These are phyloP conservation scores for Chymomyza amoena DNA, from an alignment of 2,888 invertebrate species.

Conservation along the genomic window DNA sequence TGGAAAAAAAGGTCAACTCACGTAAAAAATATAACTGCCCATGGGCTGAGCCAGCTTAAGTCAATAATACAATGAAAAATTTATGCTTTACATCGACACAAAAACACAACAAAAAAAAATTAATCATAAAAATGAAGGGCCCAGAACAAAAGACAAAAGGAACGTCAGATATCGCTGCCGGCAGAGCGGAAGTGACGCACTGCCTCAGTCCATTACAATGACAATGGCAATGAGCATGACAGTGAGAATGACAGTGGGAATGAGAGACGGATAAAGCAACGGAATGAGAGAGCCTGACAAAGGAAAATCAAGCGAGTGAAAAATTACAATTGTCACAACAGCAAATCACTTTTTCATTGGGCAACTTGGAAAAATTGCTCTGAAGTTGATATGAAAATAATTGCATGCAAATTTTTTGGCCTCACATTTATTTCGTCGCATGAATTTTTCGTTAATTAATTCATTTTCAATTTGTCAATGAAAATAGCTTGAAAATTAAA, in stretches of 20 bases:
- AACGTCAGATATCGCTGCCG: slow-evolving; percentile 20
- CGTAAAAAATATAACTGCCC: slow-evolving; percentile 36
- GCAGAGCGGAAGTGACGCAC: slow-evolving; percentile 6
- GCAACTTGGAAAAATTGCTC: slow-evolving; percentile 38
- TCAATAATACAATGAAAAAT: slow-evolving; percentile 55
- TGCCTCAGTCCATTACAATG: slow-evolving; percentile 13
- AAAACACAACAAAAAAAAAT: slow-evolving; percentile 16
- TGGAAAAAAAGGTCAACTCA: slow-evolving; percentile 2
- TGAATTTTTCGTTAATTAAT: not conserved
- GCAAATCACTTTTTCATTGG: slow-evolving; percentile 68
- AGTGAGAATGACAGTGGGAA: slow-evolving; percentile 22
- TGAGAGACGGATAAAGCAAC: slow-evolving; percentile 1
- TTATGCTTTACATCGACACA: slow-evolving; percentile 44
- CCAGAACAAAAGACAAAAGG: slow-evolving; percentile 15
- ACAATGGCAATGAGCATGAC: slow-evolving; percentile 35
- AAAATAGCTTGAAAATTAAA: not conserved
- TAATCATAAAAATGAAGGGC: slow-evolving; percentile 57
- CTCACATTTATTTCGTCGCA: not conserved
- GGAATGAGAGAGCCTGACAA: not conserved
- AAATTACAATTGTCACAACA: slow-evolving; percentile 72
- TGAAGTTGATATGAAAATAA: slow-evolving; percentile 67
- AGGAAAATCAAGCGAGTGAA: slow-evolving; percentile 66
- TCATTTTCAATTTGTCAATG: not conserved
- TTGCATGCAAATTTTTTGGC: slow-evolving; percentile 63
- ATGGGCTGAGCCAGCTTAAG: slow-evolving; percentile 22